Conservation (phyloP, 2,113 vertebrate species). For the Willisornis vidua region DNA sequence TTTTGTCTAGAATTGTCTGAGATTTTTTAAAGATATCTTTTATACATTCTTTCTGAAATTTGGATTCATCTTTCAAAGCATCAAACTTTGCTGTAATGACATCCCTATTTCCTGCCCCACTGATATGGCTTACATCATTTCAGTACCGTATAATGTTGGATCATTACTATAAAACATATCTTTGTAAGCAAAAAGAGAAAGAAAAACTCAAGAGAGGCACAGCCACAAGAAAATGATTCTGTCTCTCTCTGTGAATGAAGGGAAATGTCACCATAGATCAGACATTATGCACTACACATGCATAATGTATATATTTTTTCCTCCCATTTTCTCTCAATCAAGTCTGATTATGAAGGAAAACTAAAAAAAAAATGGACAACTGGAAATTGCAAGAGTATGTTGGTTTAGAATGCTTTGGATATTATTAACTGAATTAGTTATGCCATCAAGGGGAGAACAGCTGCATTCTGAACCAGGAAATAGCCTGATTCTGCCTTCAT, state of each 20-base stretch:
- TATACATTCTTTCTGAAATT: not conserved
- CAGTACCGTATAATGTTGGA: not conserved
- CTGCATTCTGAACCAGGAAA: slow-evolving; percentile 22
- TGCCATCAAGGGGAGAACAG: not conserved
- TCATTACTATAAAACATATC: not conserved
- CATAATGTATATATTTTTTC: slow-evolving; percentile 5
- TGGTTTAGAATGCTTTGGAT: not conserved
- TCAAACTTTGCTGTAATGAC: not conserved
- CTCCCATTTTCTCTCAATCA: slow-evolving; percentile 7
- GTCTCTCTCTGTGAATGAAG: not conserved
- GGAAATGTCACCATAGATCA: not conserved
- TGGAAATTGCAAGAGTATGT: not conserved
- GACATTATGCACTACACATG: not conserved
- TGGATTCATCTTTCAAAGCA: not conserved
- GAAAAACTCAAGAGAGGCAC: not conserved
- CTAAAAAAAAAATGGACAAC: slow-evolving; percentile 8
- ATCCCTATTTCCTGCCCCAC: not conserved
- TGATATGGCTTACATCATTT: not conserved
- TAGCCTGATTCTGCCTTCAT: slow-evolving; percentile 10
- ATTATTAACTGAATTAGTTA: slow-evolving; percentile 30
- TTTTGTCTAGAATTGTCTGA: not conserved
- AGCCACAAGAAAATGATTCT: not conserved
- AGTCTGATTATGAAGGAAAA: not conserved
- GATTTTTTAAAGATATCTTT: not conserved
- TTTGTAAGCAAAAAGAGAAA: not conserved